A percentile compares a stretch with the other conserved stretches of the same genome.
Conservation (phyloP, 2,888 invertebrate genomes). For the Yponomeuta malinellus region DNA sequence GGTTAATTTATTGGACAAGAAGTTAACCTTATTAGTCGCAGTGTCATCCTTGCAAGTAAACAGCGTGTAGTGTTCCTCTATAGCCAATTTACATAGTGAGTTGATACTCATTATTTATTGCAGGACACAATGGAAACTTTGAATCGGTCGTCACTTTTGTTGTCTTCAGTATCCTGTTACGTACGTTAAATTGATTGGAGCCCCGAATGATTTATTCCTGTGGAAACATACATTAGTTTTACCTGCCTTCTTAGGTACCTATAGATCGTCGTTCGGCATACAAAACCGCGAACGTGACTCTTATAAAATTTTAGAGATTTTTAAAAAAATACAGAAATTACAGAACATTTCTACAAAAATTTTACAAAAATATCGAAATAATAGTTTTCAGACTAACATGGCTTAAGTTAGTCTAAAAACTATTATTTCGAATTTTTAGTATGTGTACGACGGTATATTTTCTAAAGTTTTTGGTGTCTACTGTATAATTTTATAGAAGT, state of each 20-base stretch:
- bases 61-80: background rate
- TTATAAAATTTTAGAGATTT: too few relatives aligned
- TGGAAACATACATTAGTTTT: background rate
- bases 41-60: conserved; percentile 11
- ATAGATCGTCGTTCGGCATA: too few relatives aligned
- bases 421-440: too few relatives aligned
- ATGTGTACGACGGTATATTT: too few relatives aligned
- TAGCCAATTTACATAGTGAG: background rate
- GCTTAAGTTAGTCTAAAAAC: too few relatives aligned
- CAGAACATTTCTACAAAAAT: too few relatives aligned
- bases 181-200: background rate
- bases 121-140: conserved; percentile 10
- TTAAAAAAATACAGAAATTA: too few relatives aligned
- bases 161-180: background rate
- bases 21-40: conserved; percentile 13
- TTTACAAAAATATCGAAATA: too few relatives aligned
- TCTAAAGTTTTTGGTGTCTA: too few relatives aligned
- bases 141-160: conserved; percentile 3
- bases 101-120: conserved; percentile 3
- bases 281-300: too few relatives aligned
- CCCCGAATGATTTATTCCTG: background rate
- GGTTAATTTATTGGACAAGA: conserved; percentile 8
- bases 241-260: background rate
- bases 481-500: too few relatives aligned
- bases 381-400: too few relatives aligned